Percentiles rank a stretch among this genome's conserved stretches.
These are phyloP conservation scores for Epizoanthus rinbou DNA, from an alignment of 92 coral and sea anemone genomes.

Conservation along the genomic window DNA sequence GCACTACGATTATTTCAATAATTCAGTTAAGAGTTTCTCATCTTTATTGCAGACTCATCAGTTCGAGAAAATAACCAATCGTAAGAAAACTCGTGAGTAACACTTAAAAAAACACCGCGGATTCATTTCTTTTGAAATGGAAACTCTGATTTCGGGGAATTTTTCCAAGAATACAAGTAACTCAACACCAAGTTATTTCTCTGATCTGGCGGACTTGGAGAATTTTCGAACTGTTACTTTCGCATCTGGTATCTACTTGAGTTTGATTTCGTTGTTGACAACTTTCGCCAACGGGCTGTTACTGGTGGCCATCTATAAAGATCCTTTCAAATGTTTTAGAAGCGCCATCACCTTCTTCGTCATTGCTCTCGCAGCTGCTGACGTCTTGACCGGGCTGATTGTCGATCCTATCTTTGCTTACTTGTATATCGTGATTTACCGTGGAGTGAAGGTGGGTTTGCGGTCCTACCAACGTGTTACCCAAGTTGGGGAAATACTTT, in stretches of 20 bases:
- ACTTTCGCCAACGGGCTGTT: conserved; percentile 63
- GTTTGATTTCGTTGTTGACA: conserved; percentile 52
- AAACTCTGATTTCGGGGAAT: not conserved
- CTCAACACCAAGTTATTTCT: not conserved
- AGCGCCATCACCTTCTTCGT: conserved; percentile 67
- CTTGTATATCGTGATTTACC: conserved; percentile 55
- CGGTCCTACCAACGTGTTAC: conserved; percentile 44
- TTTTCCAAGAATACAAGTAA: not conserved
- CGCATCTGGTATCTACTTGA: conserved; percentile 60
- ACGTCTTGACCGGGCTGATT: conserved; percentile 62
- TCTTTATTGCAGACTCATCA: no score
- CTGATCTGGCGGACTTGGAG: not conserved
- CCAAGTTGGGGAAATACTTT: conserved; percentile 61
- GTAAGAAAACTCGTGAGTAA: not conserved
- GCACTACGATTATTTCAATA: no score
- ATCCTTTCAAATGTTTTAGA: conserved; percentile 59
- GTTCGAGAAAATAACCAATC: no score
- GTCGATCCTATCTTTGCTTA: conserved; percentile 70
- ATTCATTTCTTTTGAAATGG: not conserved
- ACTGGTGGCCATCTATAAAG: conserved; percentile 64
- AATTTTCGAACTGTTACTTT: not conserved
- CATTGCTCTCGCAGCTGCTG: conserved; percentile 60
- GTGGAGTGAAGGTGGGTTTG: conserved; percentile 35
- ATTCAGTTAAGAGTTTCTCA: not conserved
- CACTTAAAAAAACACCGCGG: not conserved